Percentiles rank a stretch among this genome's conserved stretches.
Conservation (phyloP, 35 echinoderm and acorn worm species). For the Strongylocentrotus purpuratus region DNA sequence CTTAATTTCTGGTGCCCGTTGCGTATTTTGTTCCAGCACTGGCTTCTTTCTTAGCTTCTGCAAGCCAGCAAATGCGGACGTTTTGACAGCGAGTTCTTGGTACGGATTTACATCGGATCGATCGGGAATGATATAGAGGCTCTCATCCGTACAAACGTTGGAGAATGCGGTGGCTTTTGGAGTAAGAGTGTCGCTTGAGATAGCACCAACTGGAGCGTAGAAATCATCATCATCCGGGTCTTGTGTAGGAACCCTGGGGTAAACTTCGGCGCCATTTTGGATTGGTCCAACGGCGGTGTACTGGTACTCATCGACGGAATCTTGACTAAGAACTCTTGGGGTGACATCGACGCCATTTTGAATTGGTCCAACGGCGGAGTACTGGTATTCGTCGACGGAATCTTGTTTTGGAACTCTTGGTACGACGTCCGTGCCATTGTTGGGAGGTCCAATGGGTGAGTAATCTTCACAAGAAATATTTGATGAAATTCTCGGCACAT, state of each 20-base stretch:
- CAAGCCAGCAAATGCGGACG: background rate
- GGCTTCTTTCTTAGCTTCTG: slow-evolving; percentile 22
- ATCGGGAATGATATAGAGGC: background rate
- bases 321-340: background rate
- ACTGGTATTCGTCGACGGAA: background rate
- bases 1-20: background rate
- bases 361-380: background rate
- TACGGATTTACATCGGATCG: background rate
- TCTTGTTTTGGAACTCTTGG: background rate
- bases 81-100: slow-evolving; percentile 4
- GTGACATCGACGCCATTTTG: background rate
- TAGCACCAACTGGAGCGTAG: background rate
- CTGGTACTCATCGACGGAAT: too few relatives aligned
- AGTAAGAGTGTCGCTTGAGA: background rate
- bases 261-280: too few relatives aligned
- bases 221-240: background rate
- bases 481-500: background rate
- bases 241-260: background rate
- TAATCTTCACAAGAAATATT: background rate
- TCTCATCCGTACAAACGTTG: background rate
- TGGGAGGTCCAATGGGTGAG: background rate
- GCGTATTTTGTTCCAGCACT: background rate
- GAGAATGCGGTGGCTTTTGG: background rate
- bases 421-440: background rate
- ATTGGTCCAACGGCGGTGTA: too few relatives aligned